phyloP scores from a whole-genome alignment of 1,140 invertebrate species.

The Ditylenchus dipsaci region DNA sequence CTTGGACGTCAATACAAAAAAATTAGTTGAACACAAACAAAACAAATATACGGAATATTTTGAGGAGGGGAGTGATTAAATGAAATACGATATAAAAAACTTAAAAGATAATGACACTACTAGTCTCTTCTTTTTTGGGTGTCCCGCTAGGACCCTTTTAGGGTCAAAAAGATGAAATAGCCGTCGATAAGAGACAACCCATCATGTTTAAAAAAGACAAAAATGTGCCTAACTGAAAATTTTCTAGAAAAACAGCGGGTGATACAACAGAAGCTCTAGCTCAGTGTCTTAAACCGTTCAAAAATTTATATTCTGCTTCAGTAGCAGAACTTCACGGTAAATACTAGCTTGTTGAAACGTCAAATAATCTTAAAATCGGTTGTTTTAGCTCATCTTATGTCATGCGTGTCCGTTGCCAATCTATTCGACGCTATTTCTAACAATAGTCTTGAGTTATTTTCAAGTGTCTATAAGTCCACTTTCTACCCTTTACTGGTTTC shows the following conservation, averaged over 20 bases:
- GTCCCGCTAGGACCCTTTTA: too few relatives aligned
- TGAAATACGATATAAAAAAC: too few relatives aligned
- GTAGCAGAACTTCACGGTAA: constrained; percentile 16
- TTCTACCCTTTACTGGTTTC: constrained; percentile 21
- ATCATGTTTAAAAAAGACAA: too few relatives aligned
- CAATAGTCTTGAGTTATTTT: constrained; percentile 10
- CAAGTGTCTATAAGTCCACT: constrained; percentile 6
- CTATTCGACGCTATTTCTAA: constrained; percentile 19
- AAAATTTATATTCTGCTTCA: constrained; percentile 15
- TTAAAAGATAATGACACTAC: too few relatives aligned
- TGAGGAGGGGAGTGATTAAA: too few relatives aligned
- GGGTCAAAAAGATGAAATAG: too few relatives aligned
- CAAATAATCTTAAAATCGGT: background rate
- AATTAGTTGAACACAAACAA: too few relatives aligned
- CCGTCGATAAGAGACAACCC: too few relatives aligned
- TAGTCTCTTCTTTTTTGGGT: too few relatives aligned
- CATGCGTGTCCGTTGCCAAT: background rate
- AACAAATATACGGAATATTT: too few relatives aligned
- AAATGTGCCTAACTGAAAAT: too few relatives aligned
- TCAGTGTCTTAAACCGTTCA: constrained; percentile 4
- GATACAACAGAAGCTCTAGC: background rate
- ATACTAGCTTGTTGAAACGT: background rate
- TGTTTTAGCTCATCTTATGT: constrained; percentile 18
- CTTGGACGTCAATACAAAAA: too few relatives aligned
- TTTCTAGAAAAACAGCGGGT: background rate